These are phyloP conservation scores for Anseranas semipalmata DNA, from an alignment of 2,113 vertebrate genomes.

Conservation along the genomic window DNA sequence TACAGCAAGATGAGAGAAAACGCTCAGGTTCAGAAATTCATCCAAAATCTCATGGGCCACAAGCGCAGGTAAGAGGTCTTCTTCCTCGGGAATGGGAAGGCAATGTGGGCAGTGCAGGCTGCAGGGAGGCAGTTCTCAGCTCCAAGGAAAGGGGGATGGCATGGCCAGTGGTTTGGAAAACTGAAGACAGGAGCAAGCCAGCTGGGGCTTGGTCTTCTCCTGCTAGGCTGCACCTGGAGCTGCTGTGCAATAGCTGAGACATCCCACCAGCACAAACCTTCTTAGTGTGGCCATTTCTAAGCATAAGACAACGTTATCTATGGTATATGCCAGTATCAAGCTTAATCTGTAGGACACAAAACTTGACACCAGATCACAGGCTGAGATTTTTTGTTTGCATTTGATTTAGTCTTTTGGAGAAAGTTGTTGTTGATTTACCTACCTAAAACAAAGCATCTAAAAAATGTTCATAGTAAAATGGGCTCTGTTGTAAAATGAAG, in stretches of 20 bases:
- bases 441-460: neutral
- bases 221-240: neutral
- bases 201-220: neutral
- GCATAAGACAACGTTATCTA: neutral
- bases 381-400: neutral
- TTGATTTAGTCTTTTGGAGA: neutral
- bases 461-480: neutral
- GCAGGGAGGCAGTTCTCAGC: neutral
- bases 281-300: neutral
- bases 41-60: conserved; percentile 66
- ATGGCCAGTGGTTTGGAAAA: neutral
- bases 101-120: neutral
- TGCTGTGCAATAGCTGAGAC: neutral
- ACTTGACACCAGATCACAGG: neutral
- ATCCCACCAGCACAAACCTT: neutral
- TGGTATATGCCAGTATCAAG: too few species aligned
- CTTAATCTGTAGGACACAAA: neutral
- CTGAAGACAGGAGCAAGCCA: neutral
- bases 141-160: neutral
- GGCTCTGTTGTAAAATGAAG: too few species aligned
- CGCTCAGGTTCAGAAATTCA: conserved; percentile 67
- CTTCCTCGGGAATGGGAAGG: neutral
- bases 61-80: conserved; percentile 65
- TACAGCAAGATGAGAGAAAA: conserved; percentile 76
- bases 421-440: neutral